Base-by-base conservation (phyloP, 2,797 vertebrate species). In the Lagorchestes hirsutus region DNA sequence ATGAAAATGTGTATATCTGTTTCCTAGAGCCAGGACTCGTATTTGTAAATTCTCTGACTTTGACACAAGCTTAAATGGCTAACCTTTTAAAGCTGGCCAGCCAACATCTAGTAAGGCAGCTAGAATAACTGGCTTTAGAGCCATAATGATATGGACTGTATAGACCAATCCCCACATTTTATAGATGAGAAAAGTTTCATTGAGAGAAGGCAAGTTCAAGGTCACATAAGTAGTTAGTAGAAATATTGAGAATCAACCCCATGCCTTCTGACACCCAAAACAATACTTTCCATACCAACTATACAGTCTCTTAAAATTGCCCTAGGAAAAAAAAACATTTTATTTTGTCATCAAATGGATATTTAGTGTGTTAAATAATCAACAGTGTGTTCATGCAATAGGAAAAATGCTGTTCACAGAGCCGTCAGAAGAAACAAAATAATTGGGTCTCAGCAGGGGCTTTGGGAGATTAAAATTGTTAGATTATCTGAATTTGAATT, bases 361-460 rank as follows among this genome's bases (percentile, higher is more conserved):
- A 96, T 96, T 96, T 96, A 97, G 96, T 94, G 94, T 92, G 94
- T 96, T 96, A 93, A 82, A 46, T 93, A 91, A 92, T 96, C 91
- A 82, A 93, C 92, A 96, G 92, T 91, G n/a, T 95, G 40, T 95
- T 55, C 82, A 95, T 0, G 0, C 92, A 93, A 91, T 50, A 59
- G 57, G 54, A 94, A 97, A 92, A 96, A 57, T 93, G 55, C 90
- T 96, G 92, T 96, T 96, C 92, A 96, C 97, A 97, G 82, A 31
- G 90, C 91, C 40, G 27, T 96, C 90, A 95, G 52, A 93, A 96
- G 91, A 96, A 97, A 95, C 87, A 46, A 54, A 95, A 1, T 95
- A 95, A 98, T 97, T 97, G 96, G 98, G 98, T 94, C 50, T 54
- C 95, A 96, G 96, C 27, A 97, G 95, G 96, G 96, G 67, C 94